Evolutionary conservation across 2,113 vertebrate species (phyloP).

Genomic region (Leucosticte australis): DNA sequence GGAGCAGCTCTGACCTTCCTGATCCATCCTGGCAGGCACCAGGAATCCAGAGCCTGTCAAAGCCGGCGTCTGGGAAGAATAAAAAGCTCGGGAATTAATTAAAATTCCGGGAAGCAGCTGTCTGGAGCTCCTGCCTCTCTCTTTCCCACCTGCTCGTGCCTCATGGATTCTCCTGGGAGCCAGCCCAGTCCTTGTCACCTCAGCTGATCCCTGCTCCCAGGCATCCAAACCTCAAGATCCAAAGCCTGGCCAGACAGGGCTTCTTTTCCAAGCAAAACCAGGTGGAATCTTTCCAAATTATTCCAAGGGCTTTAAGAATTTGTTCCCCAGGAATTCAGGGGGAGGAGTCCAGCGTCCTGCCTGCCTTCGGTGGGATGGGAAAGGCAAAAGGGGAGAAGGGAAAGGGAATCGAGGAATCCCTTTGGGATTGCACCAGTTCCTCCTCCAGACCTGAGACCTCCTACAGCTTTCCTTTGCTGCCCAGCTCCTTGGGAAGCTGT

Average conservation of each 20-base stretch:
- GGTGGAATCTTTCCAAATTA: fast-evolving
- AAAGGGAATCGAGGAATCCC: background rate
- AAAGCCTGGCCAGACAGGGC: fast-evolving
- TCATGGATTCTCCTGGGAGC: background rate
- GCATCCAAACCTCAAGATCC: background rate
- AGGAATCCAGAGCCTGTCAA: background rate
- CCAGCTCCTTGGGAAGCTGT: background rate
- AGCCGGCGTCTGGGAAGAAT: background rate
- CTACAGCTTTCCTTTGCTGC: background rate
- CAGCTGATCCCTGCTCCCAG: background rate
- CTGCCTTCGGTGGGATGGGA: background rate
- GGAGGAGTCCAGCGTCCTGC: fast-evolving
- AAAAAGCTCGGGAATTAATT: background rate
- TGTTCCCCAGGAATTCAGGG: fast-evolving
- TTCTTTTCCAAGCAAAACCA: background rate
- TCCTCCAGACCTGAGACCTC: fast-evolving
- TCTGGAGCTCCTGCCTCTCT: background rate
- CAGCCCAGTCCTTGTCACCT: background rate
- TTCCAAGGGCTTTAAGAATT: background rate
- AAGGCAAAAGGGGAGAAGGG: background rate
- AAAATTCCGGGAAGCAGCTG: background rate
- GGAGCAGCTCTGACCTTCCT: background rate
- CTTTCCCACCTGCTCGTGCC: background rate
- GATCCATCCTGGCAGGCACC: background rate
- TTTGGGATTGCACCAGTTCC: fast-evolving